Evolutionary conservation across 2,797 vertebrate species (phyloP), one percentile per base, ranked within the genome.

Genomic region (Ispidina lecontei): DNA sequence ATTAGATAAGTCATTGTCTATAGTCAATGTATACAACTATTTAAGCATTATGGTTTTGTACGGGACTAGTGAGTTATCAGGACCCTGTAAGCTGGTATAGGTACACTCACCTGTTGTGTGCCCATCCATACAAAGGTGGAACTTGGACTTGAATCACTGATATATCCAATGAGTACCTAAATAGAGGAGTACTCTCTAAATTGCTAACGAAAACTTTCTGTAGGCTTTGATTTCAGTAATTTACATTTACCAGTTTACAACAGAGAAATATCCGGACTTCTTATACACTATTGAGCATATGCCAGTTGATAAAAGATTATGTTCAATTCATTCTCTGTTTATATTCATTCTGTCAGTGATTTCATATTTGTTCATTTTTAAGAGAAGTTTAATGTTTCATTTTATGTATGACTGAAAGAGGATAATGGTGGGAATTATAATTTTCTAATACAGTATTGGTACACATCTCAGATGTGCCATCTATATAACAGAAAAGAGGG

Each of bases 51-150:
- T 3, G 28, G 35, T 77, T 76, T 51, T 62, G 6, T 54, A 12
- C 31, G 28, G 46, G 33, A 28, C 6, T 31, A 28, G 15, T 44
- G 70, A 88, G 74, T 60, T 62, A 44, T 35, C 39, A 68, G 37
- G 12, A 81, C 7, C 14, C 31, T 3, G 1, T 15, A 56, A 64
- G 16, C 3, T 43, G 62, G 2, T 12, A 9, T 10, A 26, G 43
- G 47, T 13, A 33, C 44, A 31, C 16, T 58, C 18, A 17, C 12
- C 21, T 28, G 28, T 5, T 33, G 23, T 23, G 4, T 6, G 73
- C 31, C 20, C 29, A 67, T 12, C 2, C 16, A 12, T n/a, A 13
- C 1, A 1, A 31, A 71, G 49, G 28, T 1, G 2, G 28, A 78
- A 19, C 18, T 46, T 9, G 2, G 58, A 20, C 21, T 26, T 54